phyloP scores from a whole-genome alignment of 1,140 invertebrate species.

The Eumeta japonica region DNA sequence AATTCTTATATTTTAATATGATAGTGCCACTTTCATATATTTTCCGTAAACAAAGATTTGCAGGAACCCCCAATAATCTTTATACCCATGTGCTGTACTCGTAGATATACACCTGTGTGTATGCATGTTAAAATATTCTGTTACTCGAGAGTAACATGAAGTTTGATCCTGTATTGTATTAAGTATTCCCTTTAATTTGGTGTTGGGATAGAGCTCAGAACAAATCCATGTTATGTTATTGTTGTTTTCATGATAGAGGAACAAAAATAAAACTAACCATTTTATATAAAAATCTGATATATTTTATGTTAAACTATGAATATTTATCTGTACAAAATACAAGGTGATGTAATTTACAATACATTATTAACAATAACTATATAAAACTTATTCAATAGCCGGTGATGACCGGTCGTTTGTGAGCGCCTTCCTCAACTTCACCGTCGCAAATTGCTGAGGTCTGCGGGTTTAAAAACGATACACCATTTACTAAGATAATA shows the following conservation, averaged over 20 bases:
- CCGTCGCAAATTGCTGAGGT: conserved; percentile 79
- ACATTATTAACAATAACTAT: conserved; percentile 21
- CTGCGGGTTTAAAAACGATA: conserved; percentile 55
- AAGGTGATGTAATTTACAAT: conserved; percentile 48
- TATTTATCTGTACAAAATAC: conserved; percentile 58
- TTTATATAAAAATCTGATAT: conserved; percentile 53
- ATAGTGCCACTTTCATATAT: too few relatives aligned
- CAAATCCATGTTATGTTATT: not conserved
- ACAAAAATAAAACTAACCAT: conserved; percentile 30
- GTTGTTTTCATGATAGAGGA: not conserved
- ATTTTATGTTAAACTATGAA: conserved; percentile 57
- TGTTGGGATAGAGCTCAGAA: too few relatives aligned
- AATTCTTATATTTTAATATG: too few relatives aligned
- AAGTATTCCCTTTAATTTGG: too few relatives aligned
- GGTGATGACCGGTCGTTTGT: conserved; percentile 83
- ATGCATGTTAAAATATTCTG: too few relatives aligned
- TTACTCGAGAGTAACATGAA: too few relatives aligned
- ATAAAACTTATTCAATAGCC: conserved; percentile 61
- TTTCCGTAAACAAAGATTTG: too few relatives aligned
- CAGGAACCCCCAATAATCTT: too few relatives aligned
- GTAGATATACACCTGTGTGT: too few relatives aligned
- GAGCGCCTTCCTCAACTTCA: conserved; percentile 82
- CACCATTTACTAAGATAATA: conserved; percentile 7
- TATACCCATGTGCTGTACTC: too few relatives aligned
- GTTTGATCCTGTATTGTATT: too few relatives aligned